Conservation (phyloP, 2,888 invertebrate genomes). For the Ctenicera cuprea region DNA sequence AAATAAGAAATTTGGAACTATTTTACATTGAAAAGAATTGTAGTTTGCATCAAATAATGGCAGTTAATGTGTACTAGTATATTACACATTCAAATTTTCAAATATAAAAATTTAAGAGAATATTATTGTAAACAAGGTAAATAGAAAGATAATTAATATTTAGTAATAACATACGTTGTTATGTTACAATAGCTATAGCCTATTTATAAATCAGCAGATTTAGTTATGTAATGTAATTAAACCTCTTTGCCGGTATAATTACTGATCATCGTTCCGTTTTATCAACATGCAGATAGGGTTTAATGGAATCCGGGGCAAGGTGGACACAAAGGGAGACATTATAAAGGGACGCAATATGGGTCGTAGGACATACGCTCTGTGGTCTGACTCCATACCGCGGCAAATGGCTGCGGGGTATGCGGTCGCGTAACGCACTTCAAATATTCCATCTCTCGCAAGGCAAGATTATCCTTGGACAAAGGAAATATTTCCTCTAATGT, state of each 20-base stretch:
- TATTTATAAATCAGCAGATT: too few species aligned
- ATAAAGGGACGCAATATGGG: slow-evolving; percentile 52
- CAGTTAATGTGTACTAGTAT: too few species aligned
- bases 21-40: too few species aligned
- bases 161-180: too few species aligned
- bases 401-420: slow-evolving; percentile 53
- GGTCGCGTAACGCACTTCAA: slow-evolving; percentile 51
- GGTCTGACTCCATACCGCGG: slow-evolving; percentile 50
- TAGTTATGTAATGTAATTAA: slow-evolving; percentile 14
- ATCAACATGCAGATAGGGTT: slow-evolving; percentile 44
- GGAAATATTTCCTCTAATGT: slow-evolving; percentile 30
- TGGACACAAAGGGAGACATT: slow-evolving; percentile 52
- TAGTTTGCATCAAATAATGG: too few species aligned
- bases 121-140: too few species aligned
- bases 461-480: slow-evolving; percentile 45
- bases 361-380: slow-evolving; percentile 53
- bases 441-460: slow-evolving; percentile 48
- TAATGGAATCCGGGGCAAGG: slow-evolving; percentile 50
- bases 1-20: too few species aligned
- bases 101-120: too few species aligned
- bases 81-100: too few species aligned
- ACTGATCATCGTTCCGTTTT: slow-evolving; percentile 43
- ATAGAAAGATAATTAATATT: too few species aligned
- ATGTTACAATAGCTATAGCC: too few species aligned
- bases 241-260: slow-evolving; percentile 20